Percentiles rank a stretch among this genome's conserved stretches.
These are phyloP conservation scores for Paraescarpia echinospica DNA, from an alignment of 1,140 invertebrate species.

Conservation along the genomic window DNA sequence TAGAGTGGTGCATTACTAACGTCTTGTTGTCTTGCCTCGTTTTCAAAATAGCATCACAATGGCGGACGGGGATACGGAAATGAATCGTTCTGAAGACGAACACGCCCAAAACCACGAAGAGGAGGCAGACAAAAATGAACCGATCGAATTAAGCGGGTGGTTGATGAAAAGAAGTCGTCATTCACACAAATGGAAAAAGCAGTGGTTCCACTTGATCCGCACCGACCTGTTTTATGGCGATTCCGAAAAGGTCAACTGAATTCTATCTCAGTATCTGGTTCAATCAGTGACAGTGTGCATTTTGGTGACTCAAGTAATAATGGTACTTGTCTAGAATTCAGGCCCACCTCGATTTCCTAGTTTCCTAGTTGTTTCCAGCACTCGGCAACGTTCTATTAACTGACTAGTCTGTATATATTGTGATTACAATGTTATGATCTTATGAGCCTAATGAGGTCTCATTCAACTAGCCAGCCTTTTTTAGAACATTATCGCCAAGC, in stretches of 20 bases:
- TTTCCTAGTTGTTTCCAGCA: too few relatives aligned
- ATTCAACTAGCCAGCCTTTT: too few relatives aligned
- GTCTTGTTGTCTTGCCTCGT: background rate
- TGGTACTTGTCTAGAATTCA: too few relatives aligned
- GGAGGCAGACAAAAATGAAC: background rate
- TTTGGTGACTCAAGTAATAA: background rate
- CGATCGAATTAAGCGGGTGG: constrained; percentile 37
- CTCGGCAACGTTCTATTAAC: too few relatives aligned
- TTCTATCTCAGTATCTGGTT: background rate
- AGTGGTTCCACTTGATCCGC: constrained; percentile 52
- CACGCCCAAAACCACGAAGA: constrained; percentile 13
- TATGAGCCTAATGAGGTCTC: too few relatives aligned
- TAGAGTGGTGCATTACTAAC: background rate
- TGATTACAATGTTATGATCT: too few relatives aligned
- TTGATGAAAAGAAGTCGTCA: constrained; percentile 48
- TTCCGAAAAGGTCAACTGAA: constrained; percentile 42
- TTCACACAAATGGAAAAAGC: constrained; percentile 47
- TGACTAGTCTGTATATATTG: too few relatives aligned
- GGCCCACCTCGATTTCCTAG: too few relatives aligned
- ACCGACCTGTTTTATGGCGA: constrained; percentile 50
- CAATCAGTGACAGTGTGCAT: constrained; percentile 20
- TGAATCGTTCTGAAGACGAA: constrained; percentile 16
- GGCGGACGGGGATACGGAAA: constrained; percentile 10
- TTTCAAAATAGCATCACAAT: constrained; percentile 22
- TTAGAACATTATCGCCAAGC: too few relatives aligned